Evolutionary conservation across 2,797 vertebrate species (phyloP).

Genomic region (Mareca strepera): DNA sequence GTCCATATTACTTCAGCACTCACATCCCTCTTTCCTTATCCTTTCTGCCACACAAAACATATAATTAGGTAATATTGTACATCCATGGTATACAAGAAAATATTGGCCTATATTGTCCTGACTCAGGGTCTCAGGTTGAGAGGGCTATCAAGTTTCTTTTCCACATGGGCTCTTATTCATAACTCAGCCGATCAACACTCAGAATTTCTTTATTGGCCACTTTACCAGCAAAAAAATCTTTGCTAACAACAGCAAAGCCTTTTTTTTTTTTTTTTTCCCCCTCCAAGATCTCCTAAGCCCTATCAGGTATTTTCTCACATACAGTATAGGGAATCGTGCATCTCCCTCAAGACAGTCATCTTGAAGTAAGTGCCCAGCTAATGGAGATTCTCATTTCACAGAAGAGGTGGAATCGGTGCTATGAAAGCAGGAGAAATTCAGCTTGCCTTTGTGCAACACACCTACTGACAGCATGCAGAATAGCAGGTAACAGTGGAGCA

Average conservation of each 20-base stretch:
- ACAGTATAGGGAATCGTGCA: not conserved
- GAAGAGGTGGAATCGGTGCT: not conserved
- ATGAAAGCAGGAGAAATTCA: not conserved
- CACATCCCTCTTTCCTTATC: not conserved
- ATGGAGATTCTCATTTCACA: not conserved
- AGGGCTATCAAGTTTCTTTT: not conserved
- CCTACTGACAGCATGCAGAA: not conserved
- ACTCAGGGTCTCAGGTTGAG: not conserved
- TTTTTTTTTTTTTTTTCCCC: accelerated
- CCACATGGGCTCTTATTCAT: not conserved
- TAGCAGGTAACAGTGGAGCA: not conserved
- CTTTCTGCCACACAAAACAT: not conserved
- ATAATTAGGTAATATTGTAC: not conserved
- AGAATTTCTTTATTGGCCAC: not conserved
- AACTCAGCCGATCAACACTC: not conserved
- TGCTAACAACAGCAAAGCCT: not conserved
- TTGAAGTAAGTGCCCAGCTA: not conserved
- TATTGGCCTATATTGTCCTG: not conserved
- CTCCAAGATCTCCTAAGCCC: not conserved
- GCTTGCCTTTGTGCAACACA: not conserved
- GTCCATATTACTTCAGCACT: not conserved
- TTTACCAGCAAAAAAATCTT: not conserved
- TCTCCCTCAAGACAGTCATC: not conserved
- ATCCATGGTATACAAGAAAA: not conserved
- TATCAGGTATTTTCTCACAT: accelerated